Evolutionary conservation across 1,140 invertebrate species (phyloP).

Genomic region (Potamilus streckersoni): DNA sequence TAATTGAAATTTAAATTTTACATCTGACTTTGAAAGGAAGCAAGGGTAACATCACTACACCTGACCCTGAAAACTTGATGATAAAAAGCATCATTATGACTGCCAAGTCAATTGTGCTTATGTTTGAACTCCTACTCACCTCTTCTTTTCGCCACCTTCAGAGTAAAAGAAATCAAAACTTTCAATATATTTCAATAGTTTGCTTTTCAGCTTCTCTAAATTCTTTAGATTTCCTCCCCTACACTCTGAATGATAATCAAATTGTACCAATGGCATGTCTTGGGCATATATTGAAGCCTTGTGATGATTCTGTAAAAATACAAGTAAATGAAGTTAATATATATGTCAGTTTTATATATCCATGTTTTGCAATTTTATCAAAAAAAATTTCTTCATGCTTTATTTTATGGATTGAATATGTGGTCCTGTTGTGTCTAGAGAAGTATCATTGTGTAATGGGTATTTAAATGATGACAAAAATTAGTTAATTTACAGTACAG

Average conservation of each 20-base stretch:
- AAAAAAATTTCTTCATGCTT: too few species aligned
- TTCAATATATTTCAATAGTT: conserved; percentile 79
- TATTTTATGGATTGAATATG: too few species aligned
- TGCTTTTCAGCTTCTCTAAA: conserved; percentile 80
- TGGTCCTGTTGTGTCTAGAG: too few species aligned
- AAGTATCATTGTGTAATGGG: too few species aligned
- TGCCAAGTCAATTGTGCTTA: not conserved
- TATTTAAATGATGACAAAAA: too few species aligned
- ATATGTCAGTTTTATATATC: too few species aligned
- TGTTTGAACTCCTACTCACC: conserved; percentile 10
- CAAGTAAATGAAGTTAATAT: not conserved
- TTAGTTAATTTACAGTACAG: too few species aligned
- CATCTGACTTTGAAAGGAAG: not conserved
- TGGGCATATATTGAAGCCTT: conserved; percentile 77
- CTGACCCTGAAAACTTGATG: not conserved
- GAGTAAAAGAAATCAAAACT: conserved; percentile 80
- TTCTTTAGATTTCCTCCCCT: conserved; percentile 81
- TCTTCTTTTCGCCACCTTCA: conserved; percentile 54
- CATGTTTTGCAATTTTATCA: too few species aligned
- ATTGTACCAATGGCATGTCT: conserved; percentile 85
- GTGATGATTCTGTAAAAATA: conserved; percentile 80
- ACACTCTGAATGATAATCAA: conserved; percentile 94
- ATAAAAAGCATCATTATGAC: not conserved
- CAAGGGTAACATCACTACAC: not conserved
- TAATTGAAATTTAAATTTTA: too few species aligned